phyloP scores from a whole-genome alignment of 2,113 vertebrate species.

The Pteropus alecto region DNA sequence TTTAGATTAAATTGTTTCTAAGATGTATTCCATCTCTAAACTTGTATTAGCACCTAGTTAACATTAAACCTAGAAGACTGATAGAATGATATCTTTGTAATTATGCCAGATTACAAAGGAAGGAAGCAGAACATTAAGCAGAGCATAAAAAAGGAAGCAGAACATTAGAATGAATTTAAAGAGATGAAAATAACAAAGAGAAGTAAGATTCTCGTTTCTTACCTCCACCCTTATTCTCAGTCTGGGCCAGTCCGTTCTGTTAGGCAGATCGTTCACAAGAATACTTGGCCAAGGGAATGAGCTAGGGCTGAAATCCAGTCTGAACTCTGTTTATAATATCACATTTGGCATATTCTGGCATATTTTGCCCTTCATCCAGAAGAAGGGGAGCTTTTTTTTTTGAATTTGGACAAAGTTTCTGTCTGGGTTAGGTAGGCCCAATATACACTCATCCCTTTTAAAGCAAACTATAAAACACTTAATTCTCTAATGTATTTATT shows the following conservation, averaged over 20 bases:
- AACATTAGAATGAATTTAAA: neutral
- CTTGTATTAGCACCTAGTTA: neutral
- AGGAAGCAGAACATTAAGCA: too few species aligned
- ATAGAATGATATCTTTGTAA: neutral
- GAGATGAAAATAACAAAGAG: neutral
- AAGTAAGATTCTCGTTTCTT: neutral
- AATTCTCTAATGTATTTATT: neutral
- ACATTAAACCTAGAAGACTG: neutral
- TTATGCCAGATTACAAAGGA: neutral
- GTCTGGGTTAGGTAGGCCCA: neutral
- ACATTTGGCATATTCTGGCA: neutral
- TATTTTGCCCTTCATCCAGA: neutral
- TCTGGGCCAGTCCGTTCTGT: neutral
- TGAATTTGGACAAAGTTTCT: neutral
- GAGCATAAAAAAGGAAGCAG: neutral
- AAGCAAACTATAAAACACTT: neutral
- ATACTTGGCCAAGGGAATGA: neutral
- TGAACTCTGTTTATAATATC: neutral
- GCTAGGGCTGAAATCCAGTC: neutral
- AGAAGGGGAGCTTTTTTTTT: neutral
- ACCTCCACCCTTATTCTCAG: neutral
- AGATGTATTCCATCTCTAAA: neutral
- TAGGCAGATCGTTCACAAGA: neutral
- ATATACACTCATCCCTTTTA: neutral
- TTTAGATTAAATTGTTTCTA: neutral